Base-by-base conservation (phyloP, 2,797 vertebrate genomes). In the Crenuchus spilurus region DNA sequence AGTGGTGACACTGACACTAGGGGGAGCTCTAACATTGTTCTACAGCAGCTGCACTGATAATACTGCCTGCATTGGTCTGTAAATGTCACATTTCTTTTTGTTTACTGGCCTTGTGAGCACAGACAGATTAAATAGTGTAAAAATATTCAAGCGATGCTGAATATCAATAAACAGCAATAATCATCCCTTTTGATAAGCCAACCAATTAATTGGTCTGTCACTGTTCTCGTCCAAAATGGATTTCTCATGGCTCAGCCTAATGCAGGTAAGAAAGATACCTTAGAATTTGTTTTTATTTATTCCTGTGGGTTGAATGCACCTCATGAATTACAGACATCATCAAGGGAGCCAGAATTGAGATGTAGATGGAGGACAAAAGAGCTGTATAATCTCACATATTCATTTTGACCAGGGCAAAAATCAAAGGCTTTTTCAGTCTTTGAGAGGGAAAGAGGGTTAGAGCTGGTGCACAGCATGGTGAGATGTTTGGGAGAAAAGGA, bases 391-490 rank as follows among this genome's bases (percentile, higher is more conserved):
- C 35, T 41, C 46, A 39, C 31, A 41, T 2, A 30, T 85, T 74
- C 39, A 54, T 73, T 87, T 84, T 85, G 76, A 83, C 85, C 75
- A 80, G 24, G 85, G 79, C 78, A 83, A 76, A 84, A 87, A 70
- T 79, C 80, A 81, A 86, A 88, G 84, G 79, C 83, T 82, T 75
- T n/a, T 6, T 6, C 35, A 20, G 22, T 18, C 28, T 39, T 85
- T 76, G 31, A 85, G 77, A 75, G 73, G 71, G 74, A 51, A 4
- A 72, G 76, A 80, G 83, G 80, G 83, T 87, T 87, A 88, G 77
- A 70, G 79, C 60, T 42, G 48, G 58, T 16, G 44, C 68, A 26
- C 77, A 60, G 76, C 77, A 76, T 68, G 80, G 68, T 80, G 62
- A 55, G 65, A 81, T 60, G 31, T 75, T 72, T 66, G n/a, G 16